Evolutionary conservation across 1,140 invertebrate genomes (phyloP), one percentile per base, ranked within the genome.

Genomic region (Campoletis sonorensis): DNA sequence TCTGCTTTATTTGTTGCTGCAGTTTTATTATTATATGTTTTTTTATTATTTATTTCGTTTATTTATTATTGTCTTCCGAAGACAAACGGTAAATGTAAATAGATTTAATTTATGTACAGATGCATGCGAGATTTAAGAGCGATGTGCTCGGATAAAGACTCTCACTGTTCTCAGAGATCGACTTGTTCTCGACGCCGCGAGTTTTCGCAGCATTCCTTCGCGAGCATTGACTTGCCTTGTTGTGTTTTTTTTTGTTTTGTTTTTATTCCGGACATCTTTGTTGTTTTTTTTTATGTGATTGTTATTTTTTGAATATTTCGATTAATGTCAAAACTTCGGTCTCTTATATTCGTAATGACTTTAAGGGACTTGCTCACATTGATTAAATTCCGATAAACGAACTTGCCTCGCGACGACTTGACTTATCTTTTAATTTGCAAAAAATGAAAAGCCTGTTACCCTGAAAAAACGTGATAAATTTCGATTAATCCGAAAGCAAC

Each of bases 91-190:
- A n/a, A 40, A 30, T 33, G 18, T 16, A 40, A 71, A 10, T 2
- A 58, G 54, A 58, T 58, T 58, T 58, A 21, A 58, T 58, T 58
- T 10, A 71, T 37, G 33, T 15, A 40, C 13, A 18, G 33, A 33
- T 37, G 4, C 21, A 45, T 23, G n/a, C n/a, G 54, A 21, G 54
- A 58, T n/a, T 58, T 21, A 23, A 58, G 54, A 58, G 54, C 21
- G 54, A 58, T 58, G 54, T 58, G 2, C 54, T 58, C 68, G 30
- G 68, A 71, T 30, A 30, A 71, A 71, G 33, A 21, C 68, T 70
- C 68, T 13, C 18, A 40, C 68, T 71, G 68, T 71, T 71, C 33
- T 15, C 33, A 10, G 33, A 58, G 54, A 71, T 71, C 33, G 33
- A 71, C 33, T 40, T 8, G 30, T 33, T 30, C n/a, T n/a, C 15